Percentiles rank a stretch among this genome's conserved stretches.
These are phyloP conservation scores for Platycnemis pennipes DNA, from an alignment of 2,888 invertebrate species.

Conservation along the genomic window DNA sequence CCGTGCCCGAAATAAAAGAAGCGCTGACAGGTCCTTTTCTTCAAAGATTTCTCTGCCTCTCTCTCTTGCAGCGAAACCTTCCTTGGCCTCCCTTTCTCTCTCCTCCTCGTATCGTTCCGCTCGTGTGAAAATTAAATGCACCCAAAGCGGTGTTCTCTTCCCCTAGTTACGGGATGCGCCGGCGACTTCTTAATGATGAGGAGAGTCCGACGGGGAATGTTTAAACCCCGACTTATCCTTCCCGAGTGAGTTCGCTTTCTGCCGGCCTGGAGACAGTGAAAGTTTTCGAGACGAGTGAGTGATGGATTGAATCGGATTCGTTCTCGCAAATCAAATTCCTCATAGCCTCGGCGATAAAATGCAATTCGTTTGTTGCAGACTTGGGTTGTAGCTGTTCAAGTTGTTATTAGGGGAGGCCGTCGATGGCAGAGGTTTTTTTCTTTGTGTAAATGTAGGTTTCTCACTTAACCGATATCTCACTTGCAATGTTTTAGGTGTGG, in stretches of 20 bases:
- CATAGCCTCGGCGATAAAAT: background rate
- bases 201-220: constrained; percentile 1
- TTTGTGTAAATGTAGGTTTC: too few species aligned
- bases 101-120: background rate
- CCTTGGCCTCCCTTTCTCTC: background rate
- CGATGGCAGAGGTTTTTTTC: too few species aligned
- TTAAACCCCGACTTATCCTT: background rate
- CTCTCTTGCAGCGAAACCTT: too few species aligned
- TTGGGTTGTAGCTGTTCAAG: background rate
- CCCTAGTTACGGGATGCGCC: background rate
- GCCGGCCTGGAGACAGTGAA: background rate
- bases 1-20: background rate
- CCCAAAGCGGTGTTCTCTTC: background rate
- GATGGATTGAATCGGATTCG: background rate
- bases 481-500: too few species aligned
- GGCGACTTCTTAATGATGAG: background rate
- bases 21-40: background rate
- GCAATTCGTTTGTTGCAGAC: background rate
- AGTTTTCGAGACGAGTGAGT: background rate
- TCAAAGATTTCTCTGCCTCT: background rate
- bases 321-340: background rate
- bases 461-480: too few species aligned
- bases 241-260: background rate
- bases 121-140: background rate
- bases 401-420: too few species aligned